A percentile compares a stretch with the other conserved stretches of the same genome.
phyloP scores from a whole-genome alignment of 1,140 invertebrate genomes.

The Apis cerana region DNA sequence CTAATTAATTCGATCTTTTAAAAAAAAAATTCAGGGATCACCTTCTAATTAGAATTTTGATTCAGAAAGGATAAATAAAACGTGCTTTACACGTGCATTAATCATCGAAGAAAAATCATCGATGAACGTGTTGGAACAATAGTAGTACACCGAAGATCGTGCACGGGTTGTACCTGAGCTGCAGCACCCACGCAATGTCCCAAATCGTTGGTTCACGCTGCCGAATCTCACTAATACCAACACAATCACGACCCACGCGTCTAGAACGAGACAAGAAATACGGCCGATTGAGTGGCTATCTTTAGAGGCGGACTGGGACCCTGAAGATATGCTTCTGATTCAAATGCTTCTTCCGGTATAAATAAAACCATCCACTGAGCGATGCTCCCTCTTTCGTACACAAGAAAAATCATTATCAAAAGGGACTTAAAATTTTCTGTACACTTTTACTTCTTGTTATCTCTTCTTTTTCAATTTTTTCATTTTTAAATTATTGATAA shows the following conservation, averaged over 20 bases:
- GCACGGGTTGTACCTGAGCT: slow-evolving; percentile 13
- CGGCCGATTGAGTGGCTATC: slow-evolving; percentile 48
- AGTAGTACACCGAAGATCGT: neutral
- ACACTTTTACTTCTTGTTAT: neutral
- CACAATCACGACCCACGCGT: slow-evolving; percentile 35
- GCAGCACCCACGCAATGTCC: slow-evolving; percentile 39
- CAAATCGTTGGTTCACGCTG: slow-evolving; percentile 38
- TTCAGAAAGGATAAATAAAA: neutral
- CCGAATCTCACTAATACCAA: slow-evolving; percentile 23
- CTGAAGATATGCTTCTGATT: slow-evolving; percentile 41
- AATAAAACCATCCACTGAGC: slow-evolving; percentile 37
- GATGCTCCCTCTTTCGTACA: neutral
- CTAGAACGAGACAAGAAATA: slow-evolving; percentile 42
- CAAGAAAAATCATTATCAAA: neutral
- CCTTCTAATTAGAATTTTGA: neutral
- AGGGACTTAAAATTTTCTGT: neutral
- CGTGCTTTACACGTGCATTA: neutral
- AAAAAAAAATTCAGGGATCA: neutral
- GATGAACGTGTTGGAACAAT: slow-evolving; percentile 30
- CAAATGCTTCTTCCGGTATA: slow-evolving; percentile 49
- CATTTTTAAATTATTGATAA: neutral
- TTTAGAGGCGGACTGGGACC: slow-evolving; percentile 45
- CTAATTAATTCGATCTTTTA: neutral
- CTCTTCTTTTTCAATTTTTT: no score
- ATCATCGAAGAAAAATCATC: neutral